phyloP scores from a whole-genome alignment of 2,888 invertebrate species.

The Cosmia trapezina region DNA sequence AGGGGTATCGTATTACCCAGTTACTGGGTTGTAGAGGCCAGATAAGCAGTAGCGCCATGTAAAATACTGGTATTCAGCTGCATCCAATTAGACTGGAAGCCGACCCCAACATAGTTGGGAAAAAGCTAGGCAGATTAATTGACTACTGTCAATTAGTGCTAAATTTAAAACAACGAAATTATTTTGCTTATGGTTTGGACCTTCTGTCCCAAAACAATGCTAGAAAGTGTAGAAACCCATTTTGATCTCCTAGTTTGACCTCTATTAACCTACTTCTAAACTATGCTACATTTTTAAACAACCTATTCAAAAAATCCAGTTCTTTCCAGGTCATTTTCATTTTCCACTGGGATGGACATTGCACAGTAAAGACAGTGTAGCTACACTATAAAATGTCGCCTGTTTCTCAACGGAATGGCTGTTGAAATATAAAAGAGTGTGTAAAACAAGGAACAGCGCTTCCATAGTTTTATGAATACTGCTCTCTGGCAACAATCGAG shows the following conservation, averaged over 20 bases:
- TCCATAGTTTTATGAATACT: conserved; percentile 86
- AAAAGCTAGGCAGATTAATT: too few species aligned
- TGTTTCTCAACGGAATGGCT: conserved; percentile 76
- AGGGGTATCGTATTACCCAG: too few species aligned
- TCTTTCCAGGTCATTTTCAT: conserved; percentile 65
- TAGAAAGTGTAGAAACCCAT: neutral
- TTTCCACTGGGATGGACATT: conserved; percentile 60
- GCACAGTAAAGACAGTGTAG: conserved; percentile 67
- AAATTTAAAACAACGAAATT: neutral
- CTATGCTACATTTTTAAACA: neutral
- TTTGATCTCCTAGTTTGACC: neutral
- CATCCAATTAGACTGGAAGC: too few species aligned
- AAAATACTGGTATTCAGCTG: too few species aligned
- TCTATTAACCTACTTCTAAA: neutral
- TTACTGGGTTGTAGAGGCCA: too few species aligned
- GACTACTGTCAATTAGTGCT: too few species aligned
- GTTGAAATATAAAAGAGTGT: conserved; percentile 84
- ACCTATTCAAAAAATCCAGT: conserved; percentile 14
- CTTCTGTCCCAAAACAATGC: neutral
- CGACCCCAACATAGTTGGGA: too few species aligned
- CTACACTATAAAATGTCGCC: conserved; percentile 72
- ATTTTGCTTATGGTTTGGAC: neutral
- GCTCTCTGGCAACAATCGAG: conserved; percentile 85
- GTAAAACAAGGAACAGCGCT: conserved; percentile 81
- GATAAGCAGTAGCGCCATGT: too few species aligned